Evolutionary conservation across 2,797 vertebrate genomes (phyloP).

Genomic region (Anguilla anguilla): DNA sequence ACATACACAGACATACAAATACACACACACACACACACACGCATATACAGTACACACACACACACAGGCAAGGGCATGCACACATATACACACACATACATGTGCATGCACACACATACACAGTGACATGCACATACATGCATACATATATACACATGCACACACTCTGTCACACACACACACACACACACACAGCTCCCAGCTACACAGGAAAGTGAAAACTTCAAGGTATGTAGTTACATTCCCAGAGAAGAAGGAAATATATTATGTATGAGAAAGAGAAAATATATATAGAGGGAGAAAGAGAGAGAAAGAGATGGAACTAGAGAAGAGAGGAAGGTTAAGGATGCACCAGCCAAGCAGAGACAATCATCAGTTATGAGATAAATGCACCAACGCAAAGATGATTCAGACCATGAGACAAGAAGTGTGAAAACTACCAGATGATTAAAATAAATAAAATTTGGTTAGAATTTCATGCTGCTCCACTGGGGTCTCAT

Average conservation of each 20-base stretch:
- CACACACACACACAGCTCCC: not conserved
- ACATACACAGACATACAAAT: not conserved
- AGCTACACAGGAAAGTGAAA: not conserved
- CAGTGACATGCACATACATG: not conserved
- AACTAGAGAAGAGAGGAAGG: not conserved
- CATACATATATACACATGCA: not conserved
- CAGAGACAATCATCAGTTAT: constrained; percentile 6
- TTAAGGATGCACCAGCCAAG: not conserved
- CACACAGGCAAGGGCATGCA: not conserved
- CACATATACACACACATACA: not conserved
- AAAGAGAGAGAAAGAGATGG: not conserved
- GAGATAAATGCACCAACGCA: constrained; percentile 9
- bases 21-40: not conserved
- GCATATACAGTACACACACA: not conserved
- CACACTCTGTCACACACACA: too few species aligned
- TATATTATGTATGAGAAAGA: not conserved
- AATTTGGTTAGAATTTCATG: not conserved
- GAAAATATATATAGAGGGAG: not conserved
- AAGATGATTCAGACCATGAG: constrained; percentile 1
- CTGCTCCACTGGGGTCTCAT: not conserved
- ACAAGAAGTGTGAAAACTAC: constrained; percentile 2
- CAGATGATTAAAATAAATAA: constrained; percentile 3
- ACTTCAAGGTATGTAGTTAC: not conserved
- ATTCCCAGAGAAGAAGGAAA: constrained; percentile 10
- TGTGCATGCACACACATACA: not conserved